phyloP scores from a whole-genome alignment of 2,113 vertebrate genomes.

The Alosa alosa region DNA sequence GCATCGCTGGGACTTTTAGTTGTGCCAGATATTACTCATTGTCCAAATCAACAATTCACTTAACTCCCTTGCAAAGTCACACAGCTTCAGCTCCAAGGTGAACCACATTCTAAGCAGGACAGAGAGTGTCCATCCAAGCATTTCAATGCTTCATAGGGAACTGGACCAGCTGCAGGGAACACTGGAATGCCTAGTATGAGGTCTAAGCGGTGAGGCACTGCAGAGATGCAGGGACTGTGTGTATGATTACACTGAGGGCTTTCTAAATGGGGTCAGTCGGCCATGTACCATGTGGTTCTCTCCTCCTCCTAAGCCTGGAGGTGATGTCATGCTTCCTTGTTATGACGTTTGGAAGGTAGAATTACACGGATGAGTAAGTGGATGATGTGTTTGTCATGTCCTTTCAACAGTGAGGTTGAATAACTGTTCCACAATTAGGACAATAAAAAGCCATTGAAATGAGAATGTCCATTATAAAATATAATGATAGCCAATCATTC shows the following conservation, averaged over 20 bases:
- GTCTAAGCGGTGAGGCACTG: background rate
- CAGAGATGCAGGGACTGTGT: background rate
- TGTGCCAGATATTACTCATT: constrained; percentile 29
- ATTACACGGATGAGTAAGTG: background rate
- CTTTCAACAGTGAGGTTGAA: background rate
- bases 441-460: background rate
- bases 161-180: background rate
- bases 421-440: background rate
- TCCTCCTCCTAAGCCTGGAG: background rate
- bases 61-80: background rate
- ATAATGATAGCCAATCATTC: background rate
- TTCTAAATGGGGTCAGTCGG: background rate
- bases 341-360: constrained; percentile 28
- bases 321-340: constrained; percentile 43
- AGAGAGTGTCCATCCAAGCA: background rate
- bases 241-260: background rate
- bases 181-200: background rate
- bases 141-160: background rate
- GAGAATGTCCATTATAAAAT: background rate
- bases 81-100: background rate
- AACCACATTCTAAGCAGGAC: background rate
- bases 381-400: background rate
- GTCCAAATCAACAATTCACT: constrained; percentile 17
- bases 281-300: background rate
- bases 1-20: constrained; percentile 20